Base-by-base conservation (phyloP, 2,888 invertebrate genomes). In the Cryptocephalus moraei region DNA sequence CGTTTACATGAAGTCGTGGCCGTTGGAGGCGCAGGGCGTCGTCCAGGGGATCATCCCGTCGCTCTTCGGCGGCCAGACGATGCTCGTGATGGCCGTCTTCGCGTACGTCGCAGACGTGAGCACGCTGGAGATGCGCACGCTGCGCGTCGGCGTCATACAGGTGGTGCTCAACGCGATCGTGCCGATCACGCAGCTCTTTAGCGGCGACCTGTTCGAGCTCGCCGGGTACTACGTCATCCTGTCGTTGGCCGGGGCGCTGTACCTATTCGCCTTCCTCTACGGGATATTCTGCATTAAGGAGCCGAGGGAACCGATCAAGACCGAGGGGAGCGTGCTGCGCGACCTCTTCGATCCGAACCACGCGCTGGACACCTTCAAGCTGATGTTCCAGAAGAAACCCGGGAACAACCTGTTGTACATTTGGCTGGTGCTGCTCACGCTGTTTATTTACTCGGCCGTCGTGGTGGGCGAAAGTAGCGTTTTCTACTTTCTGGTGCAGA, bases 131-230 rank as follows among this genome's bases (percentile, higher is more conserved):
- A 73, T 76, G 53, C 71, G 81, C 31, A 82, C 81, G 1, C 72
- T 81, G 42, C 70, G 81, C 57, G 72, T 81, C 41, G 82, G 81
- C 10, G 60, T 80, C n/a, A 73, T 80, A 10, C 69, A 70, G 52
- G 67, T 68, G 32, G 60, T 66, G 4, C 53, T 68, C 6, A 66
- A 63, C 38, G 50, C 63, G 33, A 60, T 58, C 38, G 50, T 55
- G 3, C 64, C 67, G 1, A 50, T 62, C 1, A 60, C 58, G 6
- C 65, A 65, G 45, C 55, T 61, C 8, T 56, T 69, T 11, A 65
- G 66, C 49, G 69, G 64, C 10, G 51, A 62, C 22, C 48, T 69
- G 9, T 68, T 66, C 46, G 49, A 50, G 0, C 11, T 50, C 13
- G 55, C 65, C 31, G 68, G 67, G 11, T 70, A 70, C 48, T 58